Percentiles rank a stretch among this genome's conserved stretches.
phyloP scores from a whole-genome alignment of 2,113 vertebrate species.

The Salvelinus namaycush region DNA sequence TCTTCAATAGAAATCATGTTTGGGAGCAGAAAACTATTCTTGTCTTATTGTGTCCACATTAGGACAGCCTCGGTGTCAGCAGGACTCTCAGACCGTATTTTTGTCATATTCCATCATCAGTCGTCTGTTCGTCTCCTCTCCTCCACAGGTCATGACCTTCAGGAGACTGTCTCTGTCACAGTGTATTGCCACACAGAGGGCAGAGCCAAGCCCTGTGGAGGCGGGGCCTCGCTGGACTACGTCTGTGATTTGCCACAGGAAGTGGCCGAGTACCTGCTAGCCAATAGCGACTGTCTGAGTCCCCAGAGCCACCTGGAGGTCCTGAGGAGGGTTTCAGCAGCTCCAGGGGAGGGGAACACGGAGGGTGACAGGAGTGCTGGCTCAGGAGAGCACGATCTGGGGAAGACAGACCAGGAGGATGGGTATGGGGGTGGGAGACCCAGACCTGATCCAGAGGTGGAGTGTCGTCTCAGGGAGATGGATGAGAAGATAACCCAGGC shows the following conservation, averaged over 20 bases:
- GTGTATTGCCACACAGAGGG: constrained; percentile 69
- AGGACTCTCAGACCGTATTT: background rate
- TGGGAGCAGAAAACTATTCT: too few relatives aligned
- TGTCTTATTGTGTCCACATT: too few relatives aligned
- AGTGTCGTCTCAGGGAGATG: constrained; percentile 59
- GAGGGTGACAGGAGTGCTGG: constrained; percentile 19
- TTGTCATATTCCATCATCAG: background rate
- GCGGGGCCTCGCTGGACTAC: constrained; percentile 70
- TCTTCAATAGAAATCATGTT: too few relatives aligned
- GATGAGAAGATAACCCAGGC: constrained; percentile 77
- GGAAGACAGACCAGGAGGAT: constrained; percentile 12
- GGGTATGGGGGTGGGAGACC: background rate
- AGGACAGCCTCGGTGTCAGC: too few relatives aligned
- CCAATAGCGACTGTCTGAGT: constrained; percentile 61
- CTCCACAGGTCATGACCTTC: constrained; percentile 74
- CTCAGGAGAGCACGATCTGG: constrained; percentile 27
- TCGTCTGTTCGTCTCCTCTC: background rate
- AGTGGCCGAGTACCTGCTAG: constrained; percentile 75
- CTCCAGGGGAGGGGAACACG: background rate
- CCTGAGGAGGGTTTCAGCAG: constrained; percentile 67
- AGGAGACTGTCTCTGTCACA: constrained; percentile 77
- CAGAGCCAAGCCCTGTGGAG: constrained; percentile 64
- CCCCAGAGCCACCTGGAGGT: constrained; percentile 72
- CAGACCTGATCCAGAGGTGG: constrained; percentile 38
- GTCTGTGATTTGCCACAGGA: constrained; percentile 76